Base-by-base conservation (phyloP, 2,797 vertebrate genomes). In the Bradypodion pumilum region DNA sequence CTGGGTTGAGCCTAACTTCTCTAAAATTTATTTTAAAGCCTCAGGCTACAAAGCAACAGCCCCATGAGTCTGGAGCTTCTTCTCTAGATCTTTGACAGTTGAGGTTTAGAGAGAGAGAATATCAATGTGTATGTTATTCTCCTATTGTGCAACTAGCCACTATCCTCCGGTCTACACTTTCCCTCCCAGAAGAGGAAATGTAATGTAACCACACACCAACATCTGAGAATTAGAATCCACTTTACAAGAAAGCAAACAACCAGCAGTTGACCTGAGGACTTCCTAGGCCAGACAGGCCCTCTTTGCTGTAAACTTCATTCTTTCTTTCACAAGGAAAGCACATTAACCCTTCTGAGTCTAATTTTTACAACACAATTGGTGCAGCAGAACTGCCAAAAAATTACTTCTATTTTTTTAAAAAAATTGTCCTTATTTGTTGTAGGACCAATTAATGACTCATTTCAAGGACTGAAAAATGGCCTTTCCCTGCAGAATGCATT, bases 21-120 rank as follows among this genome's bases (percentile, higher is more conserved):
- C 95, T 95, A 96, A 96, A 94, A 95, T 74, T 46, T 95, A 95
- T 91, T 91, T 97, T 97, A 98, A 97, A 96, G 97, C 95, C 95
- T 62, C 0, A 89, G 89, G 88, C 91, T 87, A 0, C 94, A 88
- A 85, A 88, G 87, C 89, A 74, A 77, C 84, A 88, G 73, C 83
- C 19, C 60, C 83, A 85, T 80, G 52, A 46, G 25, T 25, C 13
- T 32, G 62, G 69, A 56, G 56, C 83, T 4, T 77, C 84, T 19
- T 63, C 87, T 89, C 65, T 23, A 35, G 87, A 70, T 90, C 85
- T 90, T 92, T 88, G 93, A 94, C 93, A 88, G 95, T 96, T 95
- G 90, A 88, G 85, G 90, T 88, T 89, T 9, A n/a, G 32, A 25
- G 66, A 40, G 66, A 29, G 35, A 60, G 29, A 40, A 19, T 65